These are phyloP conservation scores for Augochlorella aurata DNA, from an alignment of 2,888 invertebrate species.

Conservation along the genomic window DNA sequence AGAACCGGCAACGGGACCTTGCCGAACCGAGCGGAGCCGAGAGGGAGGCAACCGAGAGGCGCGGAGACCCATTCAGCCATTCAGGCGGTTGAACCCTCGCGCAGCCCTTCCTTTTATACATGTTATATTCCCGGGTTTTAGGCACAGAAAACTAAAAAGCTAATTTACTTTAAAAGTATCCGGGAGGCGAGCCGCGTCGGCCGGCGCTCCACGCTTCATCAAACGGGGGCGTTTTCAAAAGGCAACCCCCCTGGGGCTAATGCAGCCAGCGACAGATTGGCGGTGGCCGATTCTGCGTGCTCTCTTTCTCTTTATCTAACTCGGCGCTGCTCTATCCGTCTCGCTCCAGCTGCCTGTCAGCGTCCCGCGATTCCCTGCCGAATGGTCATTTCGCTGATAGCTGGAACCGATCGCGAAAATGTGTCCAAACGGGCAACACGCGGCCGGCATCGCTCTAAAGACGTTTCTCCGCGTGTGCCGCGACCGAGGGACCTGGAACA, in stretches of 20 bases:
- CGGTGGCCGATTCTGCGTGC: conserved; percentile 70
- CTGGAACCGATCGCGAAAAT: conserved; percentile 76
- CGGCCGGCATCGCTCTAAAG: conserved; percentile 51
- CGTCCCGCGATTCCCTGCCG: conserved; percentile 59
- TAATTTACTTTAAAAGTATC: conserved; percentile 82
- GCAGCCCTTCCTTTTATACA: conserved; percentile 73
- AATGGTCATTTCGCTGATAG: conserved; percentile 81
- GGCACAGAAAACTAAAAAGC: conserved; percentile 81
- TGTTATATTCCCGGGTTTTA: conserved; percentile 76
- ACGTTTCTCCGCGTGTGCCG: conserved; percentile 47
- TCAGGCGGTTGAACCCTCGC: conserved; percentile 71
- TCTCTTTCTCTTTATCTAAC: conserved; percentile 35
- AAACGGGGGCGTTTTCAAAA: conserved; percentile 77
- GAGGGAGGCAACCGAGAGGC: conserved; percentile 27
- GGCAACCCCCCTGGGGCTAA: conserved; percentile 76
- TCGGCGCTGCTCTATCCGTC: conserved; percentile 36
- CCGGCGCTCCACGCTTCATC: conserved; percentile 66
- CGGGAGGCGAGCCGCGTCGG: conserved; percentile 53
- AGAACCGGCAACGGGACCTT: conserved; percentile 2
- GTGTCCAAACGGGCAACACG: conserved; percentile 72
- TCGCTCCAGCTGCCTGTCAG: conserved; percentile 30
- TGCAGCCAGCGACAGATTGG: conserved; percentile 82
- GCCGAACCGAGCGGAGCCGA: conserved; percentile 5
- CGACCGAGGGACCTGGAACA: conserved; percentile 37
- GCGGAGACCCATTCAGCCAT: conserved; percentile 69